phyloP scores from a whole-genome alignment of 2,113 vertebrate genomes.

The Piliocolobus tephrosceles region DNA sequence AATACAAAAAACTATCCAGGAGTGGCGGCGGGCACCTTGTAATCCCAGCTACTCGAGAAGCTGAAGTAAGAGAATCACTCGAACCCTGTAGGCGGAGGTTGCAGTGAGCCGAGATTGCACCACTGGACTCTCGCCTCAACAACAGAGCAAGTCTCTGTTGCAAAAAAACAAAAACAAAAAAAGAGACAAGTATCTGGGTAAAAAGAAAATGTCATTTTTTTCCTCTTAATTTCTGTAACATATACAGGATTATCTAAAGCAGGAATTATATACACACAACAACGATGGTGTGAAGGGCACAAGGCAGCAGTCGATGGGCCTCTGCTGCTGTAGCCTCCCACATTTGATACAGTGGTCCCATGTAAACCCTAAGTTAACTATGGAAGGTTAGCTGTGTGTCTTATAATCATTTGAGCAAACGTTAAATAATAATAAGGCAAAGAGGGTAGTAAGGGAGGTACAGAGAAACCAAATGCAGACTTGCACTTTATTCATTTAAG shows the following conservation, averaged over 20 bases:
- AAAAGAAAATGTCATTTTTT: not conserved
- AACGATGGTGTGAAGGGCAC: fast-evolving
- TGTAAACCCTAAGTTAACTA: not conserved
- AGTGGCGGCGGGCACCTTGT: not conserved
- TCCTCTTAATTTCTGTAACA: not conserved
- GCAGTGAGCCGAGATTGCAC: not conserved
- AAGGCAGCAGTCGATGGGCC: not conserved
- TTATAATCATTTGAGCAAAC: not conserved
- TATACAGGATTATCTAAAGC: not conserved
- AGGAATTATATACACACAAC: fast-evolving
- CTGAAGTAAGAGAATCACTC: not conserved
- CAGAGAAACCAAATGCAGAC: not conserved
- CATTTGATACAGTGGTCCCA: not conserved
- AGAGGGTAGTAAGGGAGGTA: not conserved
- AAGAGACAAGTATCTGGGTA: not conserved
- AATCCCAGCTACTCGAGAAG: not conserved
- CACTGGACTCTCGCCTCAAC: not conserved
- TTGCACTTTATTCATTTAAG: too few relatives aligned
- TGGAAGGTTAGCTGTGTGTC: not conserved
- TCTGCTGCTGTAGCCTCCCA: fast-evolving
- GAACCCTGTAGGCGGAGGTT: not conserved
- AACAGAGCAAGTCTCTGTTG: not conserved
- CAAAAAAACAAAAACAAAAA: not conserved
- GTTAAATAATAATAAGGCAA: not conserved
- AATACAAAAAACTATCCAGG: not conserved